Percentiles rank a stretch among this genome's conserved stretches.
These are phyloP conservation scores for Druceiella hillmani DNA, from an alignment of 2,888 invertebrate species.

Conservation along the genomic window DNA sequence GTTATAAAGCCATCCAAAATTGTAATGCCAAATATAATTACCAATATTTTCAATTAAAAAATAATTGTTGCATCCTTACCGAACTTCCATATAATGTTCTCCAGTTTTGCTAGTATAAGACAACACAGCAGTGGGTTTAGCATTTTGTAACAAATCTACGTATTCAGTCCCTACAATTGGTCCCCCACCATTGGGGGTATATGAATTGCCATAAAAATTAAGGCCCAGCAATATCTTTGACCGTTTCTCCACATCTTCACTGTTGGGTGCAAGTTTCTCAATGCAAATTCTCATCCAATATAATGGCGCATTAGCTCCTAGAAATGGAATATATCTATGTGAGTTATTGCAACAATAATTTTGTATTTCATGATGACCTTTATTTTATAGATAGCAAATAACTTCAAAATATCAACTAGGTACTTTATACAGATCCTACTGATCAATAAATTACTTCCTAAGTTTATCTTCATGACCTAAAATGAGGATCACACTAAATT, in stretches of 20 bases:
- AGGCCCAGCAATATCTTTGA: slow-evolving; percentile 81
- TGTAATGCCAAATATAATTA: slow-evolving; percentile 10
- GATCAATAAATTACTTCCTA: too few species aligned
- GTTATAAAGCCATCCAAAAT: too few species aligned
- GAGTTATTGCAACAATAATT: too few species aligned
- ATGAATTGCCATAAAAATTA: slow-evolving; percentile 93
- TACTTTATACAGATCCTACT: neutral
- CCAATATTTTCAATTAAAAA: slow-evolving; percentile 4
- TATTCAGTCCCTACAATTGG: slow-evolving; percentile 77
- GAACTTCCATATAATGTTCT: slow-evolving; percentile 83
- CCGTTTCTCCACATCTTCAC: slow-evolving; percentile 52
- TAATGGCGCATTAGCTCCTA: slow-evolving; percentile 85
- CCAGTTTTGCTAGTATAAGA: slow-evolving; percentile 70
- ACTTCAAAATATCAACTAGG: slow-evolving; percentile 1
- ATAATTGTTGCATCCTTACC: slow-evolving; percentile 51
- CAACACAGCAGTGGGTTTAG: slow-evolving; percentile 64
- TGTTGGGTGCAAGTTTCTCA: slow-evolving; percentile 62
- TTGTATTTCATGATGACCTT: too few species aligned
- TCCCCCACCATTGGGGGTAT: slow-evolving; percentile 74
- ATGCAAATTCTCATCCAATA: slow-evolving; percentile 77
- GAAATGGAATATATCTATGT: too few species aligned
- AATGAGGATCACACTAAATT: too few species aligned
- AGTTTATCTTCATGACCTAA: too few species aligned
- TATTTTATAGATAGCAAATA: too few species aligned
- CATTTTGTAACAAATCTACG: slow-evolving; percentile 65